Evolutionary conservation across 2,113 vertebrate species (phyloP), one percentile per base, ranked within the genome.

Genomic region (Nyctibius bracteatus): DNA sequence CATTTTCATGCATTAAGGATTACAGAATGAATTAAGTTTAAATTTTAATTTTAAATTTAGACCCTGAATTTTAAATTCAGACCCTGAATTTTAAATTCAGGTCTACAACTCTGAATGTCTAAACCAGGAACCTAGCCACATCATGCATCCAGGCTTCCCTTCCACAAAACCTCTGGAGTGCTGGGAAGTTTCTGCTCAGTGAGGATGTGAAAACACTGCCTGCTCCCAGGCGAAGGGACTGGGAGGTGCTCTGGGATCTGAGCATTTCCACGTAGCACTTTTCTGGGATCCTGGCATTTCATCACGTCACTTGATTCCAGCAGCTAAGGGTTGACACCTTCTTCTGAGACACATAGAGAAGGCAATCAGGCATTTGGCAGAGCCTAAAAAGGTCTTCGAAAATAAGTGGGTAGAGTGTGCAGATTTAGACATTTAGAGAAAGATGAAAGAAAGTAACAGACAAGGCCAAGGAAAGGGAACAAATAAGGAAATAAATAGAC

Each of bases 51-150:
- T 43, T 8, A 70, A n/a, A 30, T 88, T 89, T 82, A 1, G n/a
- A n/a, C n/a, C n/a, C n/a, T n/a, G n/a, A 90, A 84, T 44, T 88
- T 91, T 62, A 82, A 82, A 92, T 86, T 61, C 78, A 57, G 39
- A 63, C 23, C 9, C 30, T 47, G n/a, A 78, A n/a, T 66, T 84
- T 84, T 37, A 57, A 73, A 73, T 87, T 81, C 37, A 47, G 9
- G 10, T 47, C 62, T 68, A 23, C 57, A 80, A 37, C 16, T 15
- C 39, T 59, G 19, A 54, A 73, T 18, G 4, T 51, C n/a, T 5
- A 37, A 75, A 62, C 19, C 31, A 62, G 9, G 12, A 19, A 51
- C 27, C 16, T 21, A 39, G 8, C 37, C 28, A 59, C 7, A 43
- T 80, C 43, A 59, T 39, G 12, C 7, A 14, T 54, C 37, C 44